A percentile compares a stretch with the other conserved stretches of the same genome.
phyloP scores from a whole-genome alignment of 2,797 vertebrate genomes.

The Danio tinwini region DNA sequence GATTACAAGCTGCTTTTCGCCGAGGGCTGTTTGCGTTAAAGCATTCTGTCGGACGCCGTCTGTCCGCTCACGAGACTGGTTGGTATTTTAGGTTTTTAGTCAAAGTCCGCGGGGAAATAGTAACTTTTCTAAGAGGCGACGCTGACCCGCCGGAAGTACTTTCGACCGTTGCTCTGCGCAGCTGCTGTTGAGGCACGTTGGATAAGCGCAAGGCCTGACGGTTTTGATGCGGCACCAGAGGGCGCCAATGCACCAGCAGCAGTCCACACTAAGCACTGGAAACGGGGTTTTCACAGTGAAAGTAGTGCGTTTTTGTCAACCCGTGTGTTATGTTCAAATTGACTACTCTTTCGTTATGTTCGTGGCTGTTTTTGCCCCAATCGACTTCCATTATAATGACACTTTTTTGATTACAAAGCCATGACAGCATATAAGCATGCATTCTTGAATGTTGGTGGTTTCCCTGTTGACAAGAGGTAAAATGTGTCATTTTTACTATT shows the following conservation, averaged over 20 bases:
- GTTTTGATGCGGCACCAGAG: neutral
- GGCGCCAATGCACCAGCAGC: neutral
- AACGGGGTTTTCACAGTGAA: no score
- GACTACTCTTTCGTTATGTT: no score
- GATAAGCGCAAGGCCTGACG: conserved; percentile 14
- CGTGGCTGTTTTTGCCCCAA: no score
- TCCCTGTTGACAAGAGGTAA: no score
- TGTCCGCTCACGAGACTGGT: neutral
- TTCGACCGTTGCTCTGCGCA: conserved; percentile 55
- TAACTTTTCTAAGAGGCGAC: conserved; percentile 62
- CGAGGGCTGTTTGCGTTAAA: conserved; percentile 4
- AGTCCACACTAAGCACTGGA: neutral
- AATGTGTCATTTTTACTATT: no score
- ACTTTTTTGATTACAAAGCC: no score
- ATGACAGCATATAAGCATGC: no score
- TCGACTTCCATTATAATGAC: no score
- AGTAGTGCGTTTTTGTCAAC: no score
- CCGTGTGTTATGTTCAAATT: no score
- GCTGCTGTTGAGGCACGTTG: conserved; percentile 42
- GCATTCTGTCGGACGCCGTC: neutral
- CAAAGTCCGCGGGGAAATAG: conserved; percentile 52
- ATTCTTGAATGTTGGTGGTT: no score
- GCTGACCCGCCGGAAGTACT: conserved; percentile 85
- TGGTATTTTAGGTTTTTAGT: conserved; percentile 9
- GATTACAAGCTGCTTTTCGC: neutral